phyloP scores from a whole-genome alignment of 2,797 vertebrate genomes.

The Danio albolineatus region DNA sequence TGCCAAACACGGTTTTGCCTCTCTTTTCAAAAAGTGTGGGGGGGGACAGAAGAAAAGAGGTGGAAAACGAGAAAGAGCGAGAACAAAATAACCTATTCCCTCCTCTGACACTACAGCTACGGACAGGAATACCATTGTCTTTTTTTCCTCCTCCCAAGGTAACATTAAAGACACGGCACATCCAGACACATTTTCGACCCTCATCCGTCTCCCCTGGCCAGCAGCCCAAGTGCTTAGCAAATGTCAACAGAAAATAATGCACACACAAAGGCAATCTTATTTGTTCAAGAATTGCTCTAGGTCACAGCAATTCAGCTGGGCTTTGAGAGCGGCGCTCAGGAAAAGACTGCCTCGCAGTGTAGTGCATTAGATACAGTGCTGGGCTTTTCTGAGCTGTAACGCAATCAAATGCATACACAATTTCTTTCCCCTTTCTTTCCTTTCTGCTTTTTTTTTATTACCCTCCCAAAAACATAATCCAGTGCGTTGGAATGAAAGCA shows the following conservation, averaged over 20 bases:
- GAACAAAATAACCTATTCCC: constrained; percentile 73
- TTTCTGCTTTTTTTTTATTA: constrained; percentile 12
- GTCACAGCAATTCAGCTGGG: constrained; percentile 79
- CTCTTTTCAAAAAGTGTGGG: constrained; percentile 47
- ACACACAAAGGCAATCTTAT: constrained; percentile 85
- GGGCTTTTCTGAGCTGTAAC: constrained; percentile 61
- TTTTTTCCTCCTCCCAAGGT: constrained; percentile 71
- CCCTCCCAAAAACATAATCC: constrained; percentile 45
- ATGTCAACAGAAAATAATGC: constrained; percentile 87
- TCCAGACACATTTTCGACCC: constrained; percentile 79
- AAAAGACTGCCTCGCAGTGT: constrained; percentile 43
- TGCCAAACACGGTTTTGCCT: constrained; percentile 46
- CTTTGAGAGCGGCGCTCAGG: constrained; percentile 54
- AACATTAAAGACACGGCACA: constrained; percentile 80
- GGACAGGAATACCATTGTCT: constrained; percentile 68
- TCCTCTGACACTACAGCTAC: constrained; percentile 71
- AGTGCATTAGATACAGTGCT: constrained; percentile 61
- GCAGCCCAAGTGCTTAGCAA: constrained; percentile 82
- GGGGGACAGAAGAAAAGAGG: constrained; percentile 39
- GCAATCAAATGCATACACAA: constrained; percentile 61
- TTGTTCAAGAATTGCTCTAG: constrained; percentile 85
- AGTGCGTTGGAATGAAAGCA: constrained; percentile 59
- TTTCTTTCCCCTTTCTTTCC: constrained; percentile 37
- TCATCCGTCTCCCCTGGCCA: constrained; percentile 83
- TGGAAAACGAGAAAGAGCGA: constrained; percentile 51